Percentiles rank a stretch among this genome's conserved stretches.
These are phyloP conservation scores for Percina caprodes DNA, from an alignment of 2,113 vertebrate genomes.

Conservation along the genomic window DNA sequence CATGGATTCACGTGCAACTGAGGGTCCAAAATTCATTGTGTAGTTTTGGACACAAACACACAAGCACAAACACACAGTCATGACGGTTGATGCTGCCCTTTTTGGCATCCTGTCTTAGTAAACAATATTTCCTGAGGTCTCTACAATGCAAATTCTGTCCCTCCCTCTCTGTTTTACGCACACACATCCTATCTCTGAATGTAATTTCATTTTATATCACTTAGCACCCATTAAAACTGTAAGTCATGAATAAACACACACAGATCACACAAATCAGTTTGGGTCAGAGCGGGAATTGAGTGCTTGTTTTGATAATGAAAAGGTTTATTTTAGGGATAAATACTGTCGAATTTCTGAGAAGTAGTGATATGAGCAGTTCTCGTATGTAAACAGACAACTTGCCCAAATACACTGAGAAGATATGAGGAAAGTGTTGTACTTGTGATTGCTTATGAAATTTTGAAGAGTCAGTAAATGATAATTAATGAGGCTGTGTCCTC, in stretches of 20 bases:
- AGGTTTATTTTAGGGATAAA: conserved; percentile 51
- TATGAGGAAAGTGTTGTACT: not conserved
- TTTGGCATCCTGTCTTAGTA: conserved; percentile 39
- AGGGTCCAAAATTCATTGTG: conserved; percentile 8
- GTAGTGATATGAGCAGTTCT: conserved; percentile 11
- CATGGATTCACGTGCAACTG: not conserved
- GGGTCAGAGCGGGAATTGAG: conserved; percentile 1
- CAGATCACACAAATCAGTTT: conserved; percentile 5
- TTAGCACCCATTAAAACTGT: conserved; percentile 41
- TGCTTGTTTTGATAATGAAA: conserved; percentile 41
- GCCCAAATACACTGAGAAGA: conserved; percentile 9
- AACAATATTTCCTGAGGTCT: conserved; percentile 42
- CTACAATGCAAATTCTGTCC: conserved; percentile 16
- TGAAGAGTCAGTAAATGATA: not conserved
- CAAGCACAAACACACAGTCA: conserved; percentile 15
- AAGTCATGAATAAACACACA: conserved; percentile 29
- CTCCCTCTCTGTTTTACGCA: conserved; percentile 6
- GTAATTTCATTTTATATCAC: conserved; percentile 19
- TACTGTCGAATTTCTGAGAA: conserved; percentile 17
- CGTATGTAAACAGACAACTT: conserved; percentile 22
- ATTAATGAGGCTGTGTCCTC: not conserved
- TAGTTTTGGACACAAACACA: conserved; percentile 26
- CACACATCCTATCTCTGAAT: conserved; percentile 16
- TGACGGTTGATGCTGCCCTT: conserved; percentile 4
- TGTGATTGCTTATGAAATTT: not conserved